phyloP scores from a whole-genome alignment of 2,888 invertebrate species.

The Leptinotarsa tumamoca region DNA sequence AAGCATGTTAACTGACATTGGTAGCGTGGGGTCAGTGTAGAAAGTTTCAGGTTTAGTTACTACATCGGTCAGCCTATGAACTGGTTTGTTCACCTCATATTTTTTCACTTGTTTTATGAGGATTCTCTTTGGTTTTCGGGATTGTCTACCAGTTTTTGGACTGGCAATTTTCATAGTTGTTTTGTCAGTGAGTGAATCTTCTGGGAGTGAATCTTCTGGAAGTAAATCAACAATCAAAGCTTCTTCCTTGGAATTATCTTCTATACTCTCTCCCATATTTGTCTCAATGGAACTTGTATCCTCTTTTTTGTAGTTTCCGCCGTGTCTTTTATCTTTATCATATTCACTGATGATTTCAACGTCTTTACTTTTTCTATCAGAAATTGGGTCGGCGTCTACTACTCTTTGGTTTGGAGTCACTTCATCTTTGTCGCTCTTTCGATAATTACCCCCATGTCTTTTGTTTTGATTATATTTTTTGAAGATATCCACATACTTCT shows the following conservation, averaged over 20 bases:
- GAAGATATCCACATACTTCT: conserved; percentile 32
- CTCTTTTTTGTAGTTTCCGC: conserved; percentile 54
- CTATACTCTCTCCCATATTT: conserved; percentile 19
- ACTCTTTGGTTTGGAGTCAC: conserved; percentile 29
- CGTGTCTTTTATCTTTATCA: conserved; percentile 47
- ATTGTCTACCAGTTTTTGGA: background rate
- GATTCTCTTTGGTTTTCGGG: conserved; percentile 1
- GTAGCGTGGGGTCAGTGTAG: conserved; percentile 57
- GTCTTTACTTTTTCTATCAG: conserved; percentile 31
- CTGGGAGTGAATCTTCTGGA: conserved; percentile 21
- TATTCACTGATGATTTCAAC: conserved; percentile 47
- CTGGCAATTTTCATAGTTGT: too few species aligned
- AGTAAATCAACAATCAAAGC: background rate
- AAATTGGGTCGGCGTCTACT: background rate
- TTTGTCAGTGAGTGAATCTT: conserved; percentile 8
- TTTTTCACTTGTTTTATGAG: conserved; percentile 12
- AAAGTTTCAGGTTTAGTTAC: conserved; percentile 57
- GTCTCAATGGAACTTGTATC: conserved; percentile 35
- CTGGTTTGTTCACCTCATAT: background rate
- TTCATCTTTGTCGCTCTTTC: conserved; percentile 8
- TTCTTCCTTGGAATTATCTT: conserved; percentile 21
- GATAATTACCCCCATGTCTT: conserved; percentile 40
- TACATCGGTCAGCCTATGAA: conserved; percentile 52
- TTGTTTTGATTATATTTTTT: conserved; percentile 40
- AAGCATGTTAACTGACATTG: conserved; percentile 56